Evolutionary conservation across 1,140 invertebrate genomes (phyloP).

Genomic region (Globodera ellingtonae): DNA sequence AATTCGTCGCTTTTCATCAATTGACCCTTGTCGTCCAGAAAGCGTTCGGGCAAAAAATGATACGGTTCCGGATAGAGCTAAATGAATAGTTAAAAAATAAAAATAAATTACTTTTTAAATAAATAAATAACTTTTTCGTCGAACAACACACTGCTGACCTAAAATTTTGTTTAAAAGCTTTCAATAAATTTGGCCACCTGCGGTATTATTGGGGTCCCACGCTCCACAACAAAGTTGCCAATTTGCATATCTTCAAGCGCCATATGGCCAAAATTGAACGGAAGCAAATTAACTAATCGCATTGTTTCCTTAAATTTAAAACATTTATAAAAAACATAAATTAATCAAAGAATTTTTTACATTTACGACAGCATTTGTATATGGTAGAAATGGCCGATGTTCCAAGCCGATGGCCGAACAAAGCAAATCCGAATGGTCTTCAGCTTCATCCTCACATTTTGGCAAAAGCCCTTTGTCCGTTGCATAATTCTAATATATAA

Average conservation of each 20-base stretch:
- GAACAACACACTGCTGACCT: slow-evolving; percentile 17
- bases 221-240: background rate
- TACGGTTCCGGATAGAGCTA: slow-evolving; percentile 24
- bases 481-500: slow-evolving; percentile 11
- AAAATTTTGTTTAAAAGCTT: background rate
- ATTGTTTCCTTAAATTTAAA: slow-evolving; percentile 16
- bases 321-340: background rate
- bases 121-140: background rate
- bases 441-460: slow-evolving; percentile 6
- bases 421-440: background rate
- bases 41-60: slow-evolving; percentile 24
- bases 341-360: slow-evolving; percentile 2
- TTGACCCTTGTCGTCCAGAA: slow-evolving; percentile 28
- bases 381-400: slow-evolving; percentile 17
- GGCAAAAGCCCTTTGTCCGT: slow-evolving; percentile 2
- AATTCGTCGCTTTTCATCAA: slow-evolving; percentile 33
- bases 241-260: slow-evolving; percentile 14
- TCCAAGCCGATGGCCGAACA: slow-evolving; percentile 25
- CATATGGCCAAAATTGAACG: slow-evolving; percentile 15
- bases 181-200: background rate
- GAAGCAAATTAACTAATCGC: slow-evolving; percentile 9
- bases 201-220: slow-evolving; percentile 8
- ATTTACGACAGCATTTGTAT: slow-evolving; percentile 30
- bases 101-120: background rate
- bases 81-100: background rate